Evolutionary conservation across 2,113 vertebrate species (phyloP).

Genomic region (Spermophilus dauricus): DNA sequence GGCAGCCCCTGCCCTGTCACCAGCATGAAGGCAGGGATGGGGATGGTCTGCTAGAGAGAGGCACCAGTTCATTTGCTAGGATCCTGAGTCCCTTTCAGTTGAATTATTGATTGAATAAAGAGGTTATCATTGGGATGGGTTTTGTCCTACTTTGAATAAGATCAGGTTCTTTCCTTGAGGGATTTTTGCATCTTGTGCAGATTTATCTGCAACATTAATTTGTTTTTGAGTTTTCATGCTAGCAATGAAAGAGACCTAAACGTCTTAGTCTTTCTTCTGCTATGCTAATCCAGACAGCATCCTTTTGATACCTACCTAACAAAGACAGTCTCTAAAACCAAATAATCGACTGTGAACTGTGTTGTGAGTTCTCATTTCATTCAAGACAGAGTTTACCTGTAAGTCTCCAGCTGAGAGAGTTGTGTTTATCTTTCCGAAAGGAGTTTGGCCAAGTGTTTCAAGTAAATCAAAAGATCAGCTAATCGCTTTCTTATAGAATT

Average conservation of each 20-base stretch:
- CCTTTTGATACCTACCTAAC: constrained; percentile 17
- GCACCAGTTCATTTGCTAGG: not conserved
- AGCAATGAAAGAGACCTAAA: not conserved
- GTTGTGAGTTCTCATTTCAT: constrained; percentile 48
- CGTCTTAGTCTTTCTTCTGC: not conserved
- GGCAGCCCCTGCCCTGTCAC: not conserved
- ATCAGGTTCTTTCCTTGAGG: constrained; percentile 24
- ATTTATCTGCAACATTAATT: not conserved
- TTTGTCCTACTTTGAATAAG: constrained; percentile 35
- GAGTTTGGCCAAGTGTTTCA: constrained; percentile 61
- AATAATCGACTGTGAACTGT: not conserved
- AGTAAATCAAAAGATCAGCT: constrained; percentile 70
- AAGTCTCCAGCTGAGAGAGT: constrained; percentile 8
- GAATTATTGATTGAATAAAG: constrained; percentile 16
- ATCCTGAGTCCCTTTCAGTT: not conserved
- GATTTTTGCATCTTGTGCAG: not conserved
- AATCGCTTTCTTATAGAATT: constrained; percentile 69
- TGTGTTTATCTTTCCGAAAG: constrained; percentile 74
- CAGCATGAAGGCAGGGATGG: not conserved
- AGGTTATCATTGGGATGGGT: not conserved
- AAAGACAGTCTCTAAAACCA: constrained; percentile 8
- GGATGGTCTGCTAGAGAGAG: not conserved
- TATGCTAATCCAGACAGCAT: not conserved
- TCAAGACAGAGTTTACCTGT: constrained; percentile 46
- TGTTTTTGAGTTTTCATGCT: constrained; percentile 34